Conservation (phyloP, 2,113 vertebrate species). For the Pycnonotus jocosus region DNA sequence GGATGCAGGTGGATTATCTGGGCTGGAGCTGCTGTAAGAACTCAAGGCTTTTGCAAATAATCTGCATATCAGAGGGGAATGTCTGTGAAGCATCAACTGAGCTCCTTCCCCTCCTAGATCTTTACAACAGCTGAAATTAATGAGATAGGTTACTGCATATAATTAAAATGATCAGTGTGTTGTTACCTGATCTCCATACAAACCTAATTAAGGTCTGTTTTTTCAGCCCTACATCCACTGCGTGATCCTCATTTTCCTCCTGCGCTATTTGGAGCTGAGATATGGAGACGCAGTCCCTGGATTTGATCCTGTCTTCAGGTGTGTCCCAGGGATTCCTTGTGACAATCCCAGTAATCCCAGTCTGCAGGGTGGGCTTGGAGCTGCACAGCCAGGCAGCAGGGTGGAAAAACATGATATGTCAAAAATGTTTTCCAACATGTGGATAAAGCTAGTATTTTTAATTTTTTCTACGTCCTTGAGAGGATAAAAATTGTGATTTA, state of each 20-base stretch:
- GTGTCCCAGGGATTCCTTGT: background rate
- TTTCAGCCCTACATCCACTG: constrained; percentile 80
- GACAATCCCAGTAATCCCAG: accelerated
- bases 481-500: background rate
- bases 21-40: background rate
- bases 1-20: background rate
- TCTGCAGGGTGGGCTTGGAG: background rate
- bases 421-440: background rate
- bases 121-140: background rate
- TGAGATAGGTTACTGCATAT: background rate
- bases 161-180: background rate
- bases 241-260: constrained; percentile 72
- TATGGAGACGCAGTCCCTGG: constrained; percentile 67
- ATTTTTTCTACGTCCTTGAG: background rate
- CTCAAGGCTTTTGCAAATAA: background rate
- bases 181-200: background rate
- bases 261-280: constrained; percentile 77
- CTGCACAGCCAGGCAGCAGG: background rate
- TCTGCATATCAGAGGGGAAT: background rate
- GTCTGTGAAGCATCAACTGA: background rate
- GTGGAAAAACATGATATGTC: background rate
- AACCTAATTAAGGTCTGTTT: background rate
- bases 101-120: background rate
- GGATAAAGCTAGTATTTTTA: background rate
- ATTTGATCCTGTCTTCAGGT: constrained; percentile 82